A percentile compares a stretch with the other conserved stretches of the same genome.
Evolutionary conservation across 1,140 invertebrate genomes (phyloP).

Genomic region (Ips nitidus): DNA sequence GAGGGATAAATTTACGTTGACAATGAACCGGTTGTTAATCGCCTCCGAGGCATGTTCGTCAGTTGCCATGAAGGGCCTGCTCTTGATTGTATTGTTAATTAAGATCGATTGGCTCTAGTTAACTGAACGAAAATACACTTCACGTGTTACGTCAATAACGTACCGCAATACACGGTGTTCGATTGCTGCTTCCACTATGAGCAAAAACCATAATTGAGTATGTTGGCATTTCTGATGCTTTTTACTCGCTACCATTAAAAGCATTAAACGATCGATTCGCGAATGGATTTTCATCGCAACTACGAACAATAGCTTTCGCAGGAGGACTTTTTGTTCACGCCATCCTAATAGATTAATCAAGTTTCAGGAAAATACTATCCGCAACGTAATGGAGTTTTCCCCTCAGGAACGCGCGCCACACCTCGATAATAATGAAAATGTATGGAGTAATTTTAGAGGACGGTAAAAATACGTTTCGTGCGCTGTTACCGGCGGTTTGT

Average conservation of each 20-base stretch:
- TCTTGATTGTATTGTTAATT: background rate
- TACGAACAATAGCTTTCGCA: slow-evolving; percentile 15
- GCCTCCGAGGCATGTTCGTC: slow-evolving; percentile 9
- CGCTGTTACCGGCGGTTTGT: slow-evolving; percentile 6
- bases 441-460: slow-evolving; percentile 28
- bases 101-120: background rate
- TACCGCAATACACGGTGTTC: no score
- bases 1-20: slow-evolving; percentile 8
- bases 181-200: no score
- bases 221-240: background rate
- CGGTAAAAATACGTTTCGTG: slow-evolving; percentile 18
- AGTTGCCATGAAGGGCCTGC: slow-evolving; percentile 2
- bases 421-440: slow-evolving; percentile 30
- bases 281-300: background rate
- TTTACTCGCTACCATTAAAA: slow-evolving; percentile 5
- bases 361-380: slow-evolving; percentile 24
- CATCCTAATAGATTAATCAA: slow-evolving; percentile 30
- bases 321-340: slow-evolving; percentile 19
- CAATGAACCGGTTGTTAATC: slow-evolving; percentile 7
- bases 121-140: background rate
- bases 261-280: slow-evolving; percentile 11
- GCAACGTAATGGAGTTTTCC: slow-evolving; percentile 27
- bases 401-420: slow-evolving; percentile 20
- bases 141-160: background rate
- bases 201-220: no score